phyloP scores from a whole-genome alignment of 2,888 invertebrate genomes.

The Drosophila sordidula region DNA sequence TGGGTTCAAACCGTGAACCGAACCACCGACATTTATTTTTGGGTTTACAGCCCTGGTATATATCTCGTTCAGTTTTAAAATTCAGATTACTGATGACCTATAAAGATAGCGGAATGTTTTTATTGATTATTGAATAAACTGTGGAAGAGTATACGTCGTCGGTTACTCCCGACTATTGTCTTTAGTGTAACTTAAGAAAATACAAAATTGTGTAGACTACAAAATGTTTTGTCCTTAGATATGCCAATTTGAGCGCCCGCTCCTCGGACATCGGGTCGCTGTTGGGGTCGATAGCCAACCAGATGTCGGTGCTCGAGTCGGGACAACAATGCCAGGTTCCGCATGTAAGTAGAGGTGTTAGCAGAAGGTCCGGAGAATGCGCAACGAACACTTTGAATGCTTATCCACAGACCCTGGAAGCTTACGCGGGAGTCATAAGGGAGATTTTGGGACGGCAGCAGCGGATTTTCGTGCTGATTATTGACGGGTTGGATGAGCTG shows the following conservation, averaged over 20 bases:
- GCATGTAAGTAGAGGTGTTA: constrained; percentile 86
- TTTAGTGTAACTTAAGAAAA: too few relatives aligned
- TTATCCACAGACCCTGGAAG: constrained; percentile 88
- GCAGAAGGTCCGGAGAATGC: background rate
- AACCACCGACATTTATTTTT: too few relatives aligned
- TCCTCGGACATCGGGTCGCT: constrained; percentile 85
- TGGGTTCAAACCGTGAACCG: too few relatives aligned
- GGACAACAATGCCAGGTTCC: constrained; percentile 88
- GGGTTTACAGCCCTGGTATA: too few relatives aligned
- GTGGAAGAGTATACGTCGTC: too few relatives aligned
- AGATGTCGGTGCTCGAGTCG: constrained; percentile 89
- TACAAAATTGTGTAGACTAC: too few relatives aligned
- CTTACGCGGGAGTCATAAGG: constrained; percentile 88
- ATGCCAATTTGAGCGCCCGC: constrained; percentile 80
- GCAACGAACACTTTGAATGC: background rate
- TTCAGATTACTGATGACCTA: too few relatives aligned
- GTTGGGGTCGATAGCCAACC: constrained; percentile 91
- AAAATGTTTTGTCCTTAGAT: constrained; percentile 60
- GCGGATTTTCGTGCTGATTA: constrained; percentile 89
- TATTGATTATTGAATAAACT: too few relatives aligned
- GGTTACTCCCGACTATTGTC: too few relatives aligned
- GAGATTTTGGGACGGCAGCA: constrained; percentile 78
- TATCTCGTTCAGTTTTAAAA: too few relatives aligned
- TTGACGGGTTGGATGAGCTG: constrained; percentile 91
- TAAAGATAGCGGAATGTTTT: too few relatives aligned